These are phyloP conservation scores for Drosophila hydei DNA, from an alignment of 1,140 invertebrate species.

Conservation along the genomic window DNA sequence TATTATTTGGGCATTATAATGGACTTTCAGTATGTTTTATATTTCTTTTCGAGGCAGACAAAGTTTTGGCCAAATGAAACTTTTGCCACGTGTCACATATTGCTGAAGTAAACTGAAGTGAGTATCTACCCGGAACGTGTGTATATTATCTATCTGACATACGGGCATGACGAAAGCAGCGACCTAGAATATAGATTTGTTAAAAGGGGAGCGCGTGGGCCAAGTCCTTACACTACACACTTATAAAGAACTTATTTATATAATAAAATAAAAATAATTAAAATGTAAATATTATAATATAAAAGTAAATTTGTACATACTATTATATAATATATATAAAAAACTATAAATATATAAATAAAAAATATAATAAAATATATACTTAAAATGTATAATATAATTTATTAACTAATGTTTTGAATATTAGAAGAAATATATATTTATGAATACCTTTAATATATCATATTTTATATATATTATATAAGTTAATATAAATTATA, in stretches of 20 bases:
- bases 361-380: neutral
- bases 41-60: slow-evolving; percentile 1
- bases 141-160: slow-evolving; percentile 6
- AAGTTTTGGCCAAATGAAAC: slow-evolving; percentile 18
- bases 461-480: no score
- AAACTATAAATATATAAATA: neutral
- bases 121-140: slow-evolving; percentile 18
- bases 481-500: no score
- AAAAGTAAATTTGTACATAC: no score
- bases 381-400: neutral
- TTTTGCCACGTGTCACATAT: slow-evolving; percentile 30
- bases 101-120: slow-evolving; percentile 25
- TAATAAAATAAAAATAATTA: neutral
- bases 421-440: no score
- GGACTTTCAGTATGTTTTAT: slow-evolving; percentile 13
- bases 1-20: slow-evolving; percentile 25
- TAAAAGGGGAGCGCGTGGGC: slow-evolving; percentile 28
- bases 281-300: neutral
- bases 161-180: slow-evolving; percentile 52
- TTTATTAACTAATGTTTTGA: no score
- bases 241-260: neutral
- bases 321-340: no score
- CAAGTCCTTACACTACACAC: neutral
- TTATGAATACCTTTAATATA: no score
- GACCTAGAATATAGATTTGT: slow-evolving; percentile 47